A percentile compares a stretch with the other conserved stretches of the same genome.
Evolutionary conservation across 2,797 vertebrate genomes (phyloP).

Genomic region (Coccyzus lansbergi): DNA sequence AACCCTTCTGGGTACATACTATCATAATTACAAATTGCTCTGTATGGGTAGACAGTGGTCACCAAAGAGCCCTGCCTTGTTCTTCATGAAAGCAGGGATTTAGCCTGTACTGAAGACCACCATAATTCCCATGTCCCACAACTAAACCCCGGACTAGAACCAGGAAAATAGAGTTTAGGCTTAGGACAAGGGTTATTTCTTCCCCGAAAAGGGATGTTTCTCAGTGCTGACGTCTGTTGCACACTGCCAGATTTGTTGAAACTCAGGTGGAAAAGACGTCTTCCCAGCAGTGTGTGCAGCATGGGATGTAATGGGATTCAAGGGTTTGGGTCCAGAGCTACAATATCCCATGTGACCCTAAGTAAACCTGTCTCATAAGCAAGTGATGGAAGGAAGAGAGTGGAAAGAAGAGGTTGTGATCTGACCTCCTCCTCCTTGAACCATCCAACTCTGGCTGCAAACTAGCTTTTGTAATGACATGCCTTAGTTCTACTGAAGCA

Average conservation of each 20-base stretch:
- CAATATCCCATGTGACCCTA: rapidly evolving
- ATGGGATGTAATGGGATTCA: rapidly evolving
- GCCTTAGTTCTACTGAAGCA: not conserved
- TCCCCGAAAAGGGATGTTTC: not conserved
- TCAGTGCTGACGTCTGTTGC: slow-evolving; percentile 44
- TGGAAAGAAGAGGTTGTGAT: not conserved
- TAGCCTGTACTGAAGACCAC: not conserved
- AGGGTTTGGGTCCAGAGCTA: not conserved
- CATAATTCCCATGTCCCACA: not conserved
- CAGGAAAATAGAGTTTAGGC: not conserved
- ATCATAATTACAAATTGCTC: not conserved
- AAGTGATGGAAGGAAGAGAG: not conserved
- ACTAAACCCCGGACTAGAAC: rapidly evolving
- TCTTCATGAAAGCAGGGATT: not conserved
- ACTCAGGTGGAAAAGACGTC: not conserved
- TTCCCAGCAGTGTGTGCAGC: not conserved
- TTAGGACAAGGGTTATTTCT: not conserved
- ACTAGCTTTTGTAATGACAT: not conserved
- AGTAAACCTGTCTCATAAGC: not conserved
- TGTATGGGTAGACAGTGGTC: not conserved
- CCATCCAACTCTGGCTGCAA: rapidly evolving
- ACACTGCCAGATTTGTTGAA: not conserved
- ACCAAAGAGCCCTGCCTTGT: not conserved
- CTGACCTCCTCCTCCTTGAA: not conserved
- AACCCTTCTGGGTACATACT: not conserved